Conservation (phyloP, 2,797 vertebrate species). For the Austrolebias charrua region DNA sequence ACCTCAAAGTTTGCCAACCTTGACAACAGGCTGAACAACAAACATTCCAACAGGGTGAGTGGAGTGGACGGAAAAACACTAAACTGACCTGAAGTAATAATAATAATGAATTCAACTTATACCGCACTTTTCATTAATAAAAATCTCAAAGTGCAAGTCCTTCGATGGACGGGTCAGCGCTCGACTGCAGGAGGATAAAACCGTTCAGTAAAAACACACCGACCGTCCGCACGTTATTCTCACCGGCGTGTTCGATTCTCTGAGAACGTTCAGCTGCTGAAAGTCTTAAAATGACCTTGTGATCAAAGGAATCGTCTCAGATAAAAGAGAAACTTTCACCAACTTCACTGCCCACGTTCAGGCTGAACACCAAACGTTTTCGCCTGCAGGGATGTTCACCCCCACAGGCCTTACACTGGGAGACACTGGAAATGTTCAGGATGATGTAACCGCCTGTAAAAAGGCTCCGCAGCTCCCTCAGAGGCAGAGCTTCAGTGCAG, state of each 20-base stretch:
- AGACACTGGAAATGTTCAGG: slow-evolving; percentile 29
- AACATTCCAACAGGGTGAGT: slow-evolving; percentile 71
- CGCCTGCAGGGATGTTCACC: slow-evolving; percentile 42
- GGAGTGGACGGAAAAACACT: neutral
- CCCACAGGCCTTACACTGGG: slow-evolving; percentile 38
- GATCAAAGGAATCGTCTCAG: slow-evolving; percentile 15
- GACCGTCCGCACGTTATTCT: slow-evolving; percentile 15
- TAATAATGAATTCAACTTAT: too few relatives aligned
- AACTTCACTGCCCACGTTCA: slow-evolving; percentile 24
- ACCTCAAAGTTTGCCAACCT: slow-evolving; percentile 76
- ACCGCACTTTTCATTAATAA: too few relatives aligned
- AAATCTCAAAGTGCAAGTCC: too few relatives aligned
- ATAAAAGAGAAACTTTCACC: slow-evolving; percentile 23
- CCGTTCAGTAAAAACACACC: neutral
- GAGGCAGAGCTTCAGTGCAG: slow-evolving; percentile 28
- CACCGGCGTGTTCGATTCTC: neutral
- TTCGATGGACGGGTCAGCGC: neutral
- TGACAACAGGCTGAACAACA: slow-evolving; percentile 73
- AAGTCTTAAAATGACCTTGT: slow-evolving; percentile 25
- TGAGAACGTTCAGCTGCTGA: slow-evolving; percentile 14
- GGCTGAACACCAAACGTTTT: slow-evolving; percentile 44
- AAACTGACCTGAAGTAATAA: too few relatives aligned
- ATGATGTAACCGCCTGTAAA: slow-evolving; percentile 65
- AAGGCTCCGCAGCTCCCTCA: slow-evolving; percentile 20
- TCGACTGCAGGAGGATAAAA: neutral